Conservation (phyloP, 2,797 vertebrate genomes). For the Odontamblyopus rebecca region DNA sequence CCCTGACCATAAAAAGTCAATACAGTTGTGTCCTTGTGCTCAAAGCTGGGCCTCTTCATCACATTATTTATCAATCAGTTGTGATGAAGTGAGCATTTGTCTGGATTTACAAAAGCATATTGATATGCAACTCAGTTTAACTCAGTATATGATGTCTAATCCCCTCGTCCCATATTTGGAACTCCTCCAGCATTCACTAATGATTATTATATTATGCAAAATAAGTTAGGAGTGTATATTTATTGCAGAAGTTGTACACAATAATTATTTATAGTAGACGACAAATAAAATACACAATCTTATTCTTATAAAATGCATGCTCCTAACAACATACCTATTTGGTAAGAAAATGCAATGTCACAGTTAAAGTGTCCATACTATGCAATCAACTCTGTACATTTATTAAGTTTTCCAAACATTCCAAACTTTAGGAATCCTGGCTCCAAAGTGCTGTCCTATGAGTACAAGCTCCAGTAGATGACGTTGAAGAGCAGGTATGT, state of each 20-base stretch:
- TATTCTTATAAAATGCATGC: conserved; percentile 48
- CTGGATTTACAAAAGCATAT: conserved; percentile 13
- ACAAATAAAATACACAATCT: neutral
- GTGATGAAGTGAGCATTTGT: conserved; percentile 22
- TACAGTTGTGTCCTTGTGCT: neutral
- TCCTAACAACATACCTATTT: conserved; percentile 19
- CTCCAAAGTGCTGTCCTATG: conserved; percentile 34
- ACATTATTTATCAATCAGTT: conserved; percentile 35
- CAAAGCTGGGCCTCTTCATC: conserved; percentile 14
- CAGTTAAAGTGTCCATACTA: conserved; percentile 16
- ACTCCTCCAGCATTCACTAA: conserved; percentile 10
- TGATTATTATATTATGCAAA: conserved; percentile 20
- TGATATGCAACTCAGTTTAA: conserved; percentile 33
- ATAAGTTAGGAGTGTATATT: conserved; percentile 1
- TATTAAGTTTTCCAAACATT: neutral
- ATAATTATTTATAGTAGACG: neutral
- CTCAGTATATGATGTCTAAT: conserved; percentile 30
- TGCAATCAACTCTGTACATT: conserved; percentile 23
- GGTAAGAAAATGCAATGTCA: conserved; percentile 16
- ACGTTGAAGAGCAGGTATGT: conserved; percentile 90
- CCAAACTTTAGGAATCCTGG: neutral
- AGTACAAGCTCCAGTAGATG: conserved; percentile 90
- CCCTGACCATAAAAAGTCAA: neutral
- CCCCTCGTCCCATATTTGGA: conserved; percentile 21
- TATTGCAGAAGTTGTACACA: conserved; percentile 7